A percentile compares a stretch with the other conserved stretches of the same genome.
Conservation (phyloP, 2,888 invertebrate genomes). For the Catocala nupta region DNA sequence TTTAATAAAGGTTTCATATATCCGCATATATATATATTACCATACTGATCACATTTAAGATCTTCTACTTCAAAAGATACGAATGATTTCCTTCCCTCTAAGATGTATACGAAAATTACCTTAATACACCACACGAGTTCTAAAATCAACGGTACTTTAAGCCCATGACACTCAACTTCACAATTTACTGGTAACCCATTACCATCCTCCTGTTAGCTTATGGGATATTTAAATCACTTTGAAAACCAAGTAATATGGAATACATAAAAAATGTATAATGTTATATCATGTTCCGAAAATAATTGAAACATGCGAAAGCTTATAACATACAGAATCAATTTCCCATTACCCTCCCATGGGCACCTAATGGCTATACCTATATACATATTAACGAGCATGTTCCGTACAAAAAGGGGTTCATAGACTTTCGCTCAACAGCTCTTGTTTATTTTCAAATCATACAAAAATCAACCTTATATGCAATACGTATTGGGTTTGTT, state of each 20-base stretch:
- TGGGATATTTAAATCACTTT: no score
- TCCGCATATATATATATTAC: no score
- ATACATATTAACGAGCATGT: conserved; percentile 33
- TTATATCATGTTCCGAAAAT: conserved; percentile 27
- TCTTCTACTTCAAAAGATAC: no score
- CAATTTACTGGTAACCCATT: no score
- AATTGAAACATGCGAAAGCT: conserved; percentile 43
- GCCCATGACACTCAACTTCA: no score
- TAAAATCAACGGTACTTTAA: no score
- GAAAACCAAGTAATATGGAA: conserved; percentile 25
- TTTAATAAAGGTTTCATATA: no score
- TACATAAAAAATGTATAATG: conserved; percentile 8
- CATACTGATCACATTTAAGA: no score
- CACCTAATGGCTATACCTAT: conserved; percentile 35
- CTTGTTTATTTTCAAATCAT: conserved; percentile 26
- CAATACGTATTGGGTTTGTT: neutral
- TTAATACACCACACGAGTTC: no score
- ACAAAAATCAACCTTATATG: conserved; percentile 25
- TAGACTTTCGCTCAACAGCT: conserved; percentile 26
- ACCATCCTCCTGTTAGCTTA: no score
- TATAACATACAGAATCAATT: conserved; percentile 46
- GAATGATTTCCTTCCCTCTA: no score
- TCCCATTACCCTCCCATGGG: conserved; percentile 42
- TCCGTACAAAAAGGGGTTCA: conserved; percentile 44
- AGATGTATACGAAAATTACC: no score